Base-by-base conservation (phyloP, 2,113 vertebrate species). In the human region DNA sequence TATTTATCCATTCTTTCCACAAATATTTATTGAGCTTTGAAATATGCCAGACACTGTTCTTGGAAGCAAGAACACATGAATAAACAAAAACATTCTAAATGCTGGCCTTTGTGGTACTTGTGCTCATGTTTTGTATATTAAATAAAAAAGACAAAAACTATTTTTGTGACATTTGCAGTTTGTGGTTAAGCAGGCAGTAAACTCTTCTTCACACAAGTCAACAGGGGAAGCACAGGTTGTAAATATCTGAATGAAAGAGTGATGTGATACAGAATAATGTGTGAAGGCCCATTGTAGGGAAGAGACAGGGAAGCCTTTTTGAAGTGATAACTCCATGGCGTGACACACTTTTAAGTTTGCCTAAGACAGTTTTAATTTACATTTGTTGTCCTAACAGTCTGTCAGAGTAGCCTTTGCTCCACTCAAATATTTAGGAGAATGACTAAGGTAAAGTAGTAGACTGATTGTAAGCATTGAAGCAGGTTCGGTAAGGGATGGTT, bases 201-300 rank as follows among this genome's bases (percentile, higher is more conserved):
- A 66, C 13, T 23, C 45, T 0, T 59, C 6, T 0, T 59, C 6
- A 43, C 3, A 43, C 0, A 35, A 81, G 6, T 38, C 48, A 81
- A 43, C 8, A 12, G 45, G 5, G 2, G n/a, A 80, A 72, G 1
- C 4, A 4, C 4, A 27, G 6, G 7, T 57, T 86, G 30, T 66
- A 9, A 75, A 20, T 3, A 13, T 66, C 8, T 50, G 14, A 81
- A 79, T 40, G 17, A 90, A 52, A 66, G 32, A 32, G 2, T 16
- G 3, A 3, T 48, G 9, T 40, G 27, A 16, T 55, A 59, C 23
- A 81, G 32, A 64, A 10, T 57, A 78, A 78, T 23, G 40, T 18
- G 4, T 12, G 0, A 13, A 35, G 16, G 22, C 5, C 8, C 3
- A 25, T 4, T 20, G 1, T 2, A 27, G 11, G 3, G 18, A 35